Base-by-base conservation (phyloP, 2,113 vertebrate genomes). In the Antennarius striatus region DNA sequence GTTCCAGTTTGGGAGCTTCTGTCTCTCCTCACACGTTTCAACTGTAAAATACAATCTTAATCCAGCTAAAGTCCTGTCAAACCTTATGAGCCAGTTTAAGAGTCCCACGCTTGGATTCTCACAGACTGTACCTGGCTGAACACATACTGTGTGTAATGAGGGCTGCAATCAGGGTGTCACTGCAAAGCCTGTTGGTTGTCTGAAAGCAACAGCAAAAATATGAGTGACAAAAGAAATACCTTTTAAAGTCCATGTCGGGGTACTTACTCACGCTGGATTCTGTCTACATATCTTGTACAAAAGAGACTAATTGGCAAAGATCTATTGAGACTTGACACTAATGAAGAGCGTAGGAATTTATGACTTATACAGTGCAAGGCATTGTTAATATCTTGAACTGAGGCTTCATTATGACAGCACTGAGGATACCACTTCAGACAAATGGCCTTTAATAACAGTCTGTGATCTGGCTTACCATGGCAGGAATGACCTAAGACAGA, bases 211-310 rank as follows among this genome's bases (percentile, higher is more conserved):
- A 17, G 22, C 5, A 40, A 32, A 40, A 46, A 59, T 11, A 32
- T 62, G 36, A 50, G 32, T 11, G 56, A 79, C 56, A 56, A 68
- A 73, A 71, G 46, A 74, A 77, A 73, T 68, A 62, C 30, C 68
- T 54, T 42, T 65, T 61, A 62, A 55, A 56, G 60, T 65, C 52
- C 45, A 42, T 63, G 65, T 68, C 32, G 11, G 49, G 47, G 39
- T 67, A 56, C 68, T 79, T 39, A 46, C 73, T 75, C 56, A 66
- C 42, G 71, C 47, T 45, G 61, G 62, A 83, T 77, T 73, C 45
- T 17, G 51, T 71, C 51, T 1, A 8, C 64, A 63, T 17, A 65
- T 74, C 64, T 62, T 0, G 16, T 42, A 43, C 55, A 65, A 48
- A 57, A 6, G 51, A 57, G 62, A 73, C 59, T 60, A 71, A 83